These are phyloP conservation scores for Agriopis aurantiaria DNA, from an alignment of 2,888 invertebrate genomes.

Conservation along the genomic window DNA sequence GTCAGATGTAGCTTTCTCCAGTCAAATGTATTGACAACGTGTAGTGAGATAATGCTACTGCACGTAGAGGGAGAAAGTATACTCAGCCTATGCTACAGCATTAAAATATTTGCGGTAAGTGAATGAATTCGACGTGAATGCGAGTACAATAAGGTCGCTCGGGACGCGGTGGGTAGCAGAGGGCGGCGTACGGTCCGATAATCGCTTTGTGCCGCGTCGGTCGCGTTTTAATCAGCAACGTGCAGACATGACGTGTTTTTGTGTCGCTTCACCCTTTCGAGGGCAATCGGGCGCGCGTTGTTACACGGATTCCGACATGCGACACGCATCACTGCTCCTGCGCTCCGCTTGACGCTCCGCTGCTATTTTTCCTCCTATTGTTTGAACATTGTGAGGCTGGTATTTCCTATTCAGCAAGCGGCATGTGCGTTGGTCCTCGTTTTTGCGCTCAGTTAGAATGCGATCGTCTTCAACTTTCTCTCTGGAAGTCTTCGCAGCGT, in stretches of 20 bases:
- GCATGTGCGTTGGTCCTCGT: background rate
- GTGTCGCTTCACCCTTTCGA: constrained; percentile 73
- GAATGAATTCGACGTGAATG: constrained; percentile 60
- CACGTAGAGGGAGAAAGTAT: no score
- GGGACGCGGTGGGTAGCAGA: constrained; percentile 57
- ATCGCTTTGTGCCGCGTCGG: constrained; percentile 76
- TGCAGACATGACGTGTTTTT: constrained; percentile 65
- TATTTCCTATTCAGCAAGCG: constrained; percentile 39
- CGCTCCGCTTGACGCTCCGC: constrained; percentile 48
- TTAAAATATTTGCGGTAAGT: constrained; percentile 51
- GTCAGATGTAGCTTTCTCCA: background rate
- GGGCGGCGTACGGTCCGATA: constrained; percentile 72
- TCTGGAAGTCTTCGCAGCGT: background rate
- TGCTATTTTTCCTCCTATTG: constrained; percentile 53
- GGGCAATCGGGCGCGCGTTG: constrained; percentile 77
- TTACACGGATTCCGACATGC: constrained; percentile 61
- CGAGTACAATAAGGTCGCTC: constrained; percentile 12
- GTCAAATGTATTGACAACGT: background rate
- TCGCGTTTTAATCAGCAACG: constrained; percentile 78
- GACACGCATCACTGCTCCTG: constrained; percentile 65
- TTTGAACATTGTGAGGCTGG: constrained; percentile 46
- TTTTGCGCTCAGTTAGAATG: background rate
- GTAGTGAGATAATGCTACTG: background rate
- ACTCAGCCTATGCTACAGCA: no score
- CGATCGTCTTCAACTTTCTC: background rate